Base-by-base conservation (phyloP, 2,797 vertebrate species). In the Eulemur albifrons region DNA sequence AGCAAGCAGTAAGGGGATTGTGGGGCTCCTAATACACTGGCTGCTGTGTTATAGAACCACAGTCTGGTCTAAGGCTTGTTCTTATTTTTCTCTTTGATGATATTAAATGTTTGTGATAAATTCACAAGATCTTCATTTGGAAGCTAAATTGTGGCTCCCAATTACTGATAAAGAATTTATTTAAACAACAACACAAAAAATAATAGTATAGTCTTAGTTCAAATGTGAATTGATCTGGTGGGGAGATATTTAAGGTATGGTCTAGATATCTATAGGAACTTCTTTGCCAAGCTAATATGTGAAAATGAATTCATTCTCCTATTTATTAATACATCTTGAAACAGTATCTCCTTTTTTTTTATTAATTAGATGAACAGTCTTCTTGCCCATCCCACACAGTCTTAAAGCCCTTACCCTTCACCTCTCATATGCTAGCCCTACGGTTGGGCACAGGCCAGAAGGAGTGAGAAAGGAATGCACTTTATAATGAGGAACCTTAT, bases 361-460 rank as follows among this genome's bases (percentile, higher is more conserved):
- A 69, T 67, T 45, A 50, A 25, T 38, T 27, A 21, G 52, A 82
- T 20, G 23, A 79, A 72, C 12, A 45, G 32, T 52, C 75, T 94
- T 96, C 21, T 52, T n/a, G 25, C 5, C 73, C 69, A 88, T 82
- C 32, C 57, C 23, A 21, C 25, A 30, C 12, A 93, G 59, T 96
- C 83, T 52, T 96, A 93, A 90, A 93, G 52, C 5, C 79, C 50
- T 95, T 93, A 87, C 5, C 86, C 76, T 70, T 86, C 76, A 63
- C 43, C 65, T 96, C 38, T 88, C 85, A 13, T 65, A 52, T 52
- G 82, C 23, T 48, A 83, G 69, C 40, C 77, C 48, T 89, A 38
- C 9, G 61, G 32, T 84, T 75, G 93, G 90, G 88, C 43, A 17
- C 17, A 77, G 38, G 52, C 85, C 93, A 73, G 15, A 15, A 23